Evolutionary conservation across 2,888 invertebrate genomes (phyloP), one percentile per base, ranked within the genome.

Genomic region (Fissipunctia ypsillon): DNA sequence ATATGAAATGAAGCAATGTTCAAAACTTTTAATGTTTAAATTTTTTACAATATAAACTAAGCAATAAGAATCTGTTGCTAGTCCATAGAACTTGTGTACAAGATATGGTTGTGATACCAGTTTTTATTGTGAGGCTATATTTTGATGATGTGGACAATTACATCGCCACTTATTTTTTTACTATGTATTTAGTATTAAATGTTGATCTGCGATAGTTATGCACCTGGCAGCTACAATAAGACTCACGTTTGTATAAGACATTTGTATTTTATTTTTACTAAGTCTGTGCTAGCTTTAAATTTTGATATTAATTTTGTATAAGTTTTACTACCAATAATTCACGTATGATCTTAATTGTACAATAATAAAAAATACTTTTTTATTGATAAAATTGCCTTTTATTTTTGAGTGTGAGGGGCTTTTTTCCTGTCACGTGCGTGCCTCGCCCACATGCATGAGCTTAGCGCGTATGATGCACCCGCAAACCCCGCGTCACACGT

Each of bases 251-350:
- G 75, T 80, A 48, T 83, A 81, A 45, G 60, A 80, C 69, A 74
- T 72, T 41, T 84, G 76, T 75, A 83, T 86, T 78, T 78, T 81
- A 76, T 74, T 85, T 81, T 85, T 84, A 83, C 79, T 88, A 92
- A 93, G 91, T 93, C 90, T 92, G 89, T 87, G 85, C 88, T 92
- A 94, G 94, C 94, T 94, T 94, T 94, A 94, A 94, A 90, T 90
- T 90, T 92, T 89, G 83, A 88, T 88, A 88, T 83, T 79, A 72
- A 80, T 89, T 89, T 87, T 89, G 79, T 81, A 87, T 80, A 81
- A 89, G 87, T 88, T 87, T 85, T 89, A 78, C 73, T 83, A 87
- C 83, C 80, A 81, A 84, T 80, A 83, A 82, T 83, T 87, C 86
- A 84, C 80, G 73, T 75, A 66, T 76, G 54, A 77, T 73, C 71